Percentiles rank a stretch among this genome's conserved stretches.
Evolutionary conservation across 2,888 invertebrate genomes (phyloP).

Genomic region (Drosophila kuntzei): DNA sequence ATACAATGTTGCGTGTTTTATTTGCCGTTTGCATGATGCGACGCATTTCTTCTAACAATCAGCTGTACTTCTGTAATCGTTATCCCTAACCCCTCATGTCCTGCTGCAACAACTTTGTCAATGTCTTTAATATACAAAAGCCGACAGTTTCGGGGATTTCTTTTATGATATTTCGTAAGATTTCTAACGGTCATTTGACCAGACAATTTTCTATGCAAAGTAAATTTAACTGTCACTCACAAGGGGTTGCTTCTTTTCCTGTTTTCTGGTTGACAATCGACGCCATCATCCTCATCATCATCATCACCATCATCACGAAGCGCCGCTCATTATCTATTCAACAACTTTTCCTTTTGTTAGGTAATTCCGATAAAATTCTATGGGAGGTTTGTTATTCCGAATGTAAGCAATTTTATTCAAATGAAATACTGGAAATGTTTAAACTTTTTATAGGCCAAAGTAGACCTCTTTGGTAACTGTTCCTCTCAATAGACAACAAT

Average conservation of each 20-base stretch:
- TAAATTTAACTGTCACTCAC: constrained; percentile 64
- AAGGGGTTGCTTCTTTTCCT: constrained; percentile 59
- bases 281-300: constrained; percentile 19
- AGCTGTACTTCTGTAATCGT: constrained; percentile 13
- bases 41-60: constrained; percentile 57
- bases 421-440: background rate
- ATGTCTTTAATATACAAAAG: constrained; percentile 48
- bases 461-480: constrained; percentile 1
- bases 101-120: constrained; percentile 47
- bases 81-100: constrained; percentile 19
- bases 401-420: constrained; percentile 8
- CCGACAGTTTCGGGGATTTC: constrained; percentile 30
- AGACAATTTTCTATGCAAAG: constrained; percentile 48
- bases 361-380: constrained; percentile 19
- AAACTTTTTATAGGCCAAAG: background rate
- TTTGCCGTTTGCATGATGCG: constrained; percentile 56
- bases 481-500: constrained; percentile 28
- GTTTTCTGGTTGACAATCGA: constrained; percentile 29
- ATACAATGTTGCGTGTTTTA: constrained; percentile 47
- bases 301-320: constrained; percentile 4
- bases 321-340: constrained; percentile 14
- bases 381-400: constrained; percentile 38
- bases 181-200: constrained; percentile 66
- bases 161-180: constrained; percentile 45
- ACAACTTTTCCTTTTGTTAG: constrained; percentile 40